Base-by-base conservation (phyloP, 2,888 invertebrate species). In the Sceliomorpha sp. region DNA sequence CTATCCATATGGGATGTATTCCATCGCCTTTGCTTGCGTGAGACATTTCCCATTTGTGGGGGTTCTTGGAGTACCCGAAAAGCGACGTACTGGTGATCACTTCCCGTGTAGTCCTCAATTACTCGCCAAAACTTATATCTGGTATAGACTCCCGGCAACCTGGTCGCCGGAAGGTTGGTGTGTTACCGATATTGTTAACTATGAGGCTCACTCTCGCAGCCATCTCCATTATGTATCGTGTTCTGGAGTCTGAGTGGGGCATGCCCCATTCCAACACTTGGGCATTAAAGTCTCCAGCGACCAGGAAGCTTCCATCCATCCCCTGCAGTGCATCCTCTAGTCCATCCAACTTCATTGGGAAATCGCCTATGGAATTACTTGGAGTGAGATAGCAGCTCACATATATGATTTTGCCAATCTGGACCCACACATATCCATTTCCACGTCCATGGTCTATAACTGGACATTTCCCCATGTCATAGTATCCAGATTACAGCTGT, bases 51-150 rank as follows among this genome's bases (percentile, higher is more conserved):
- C 24, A 0, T 13, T 9, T 26, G 20, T 12, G 1, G 14, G 10
- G 8, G 20, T 8, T n/a, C 47, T 29, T 8, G 29, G 13, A 26
- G 15, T 27, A 56, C 10, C 1, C 13, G 7, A 31, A 59, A 59
- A 1, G 47, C 47, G 1, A 70, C 39, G n/a, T 56, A 66, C 20
- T 53, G 58, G 15, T 69, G 63, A 44, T 69, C 63, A 10, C 58
- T 64, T 12, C 44, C 62, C 1, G 53, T 58, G 9, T 12, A 44
- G 15, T 59, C 42, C n/a, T 58, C 60, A 2, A 53, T 14, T 12
- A 67, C 51, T 26, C 26, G 17, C 66, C 58, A 70, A n/a, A n/a
- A n/a, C 2, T 26, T 15, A 71, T 34, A 14, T 71, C 73, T 2
- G 67, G 67, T 2, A 72, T 72, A 4, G 64, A 45, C n/a, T 42